Conservation (phyloP, 2,797 vertebrate species). For the Hypotaenidia philippensis region DNA sequence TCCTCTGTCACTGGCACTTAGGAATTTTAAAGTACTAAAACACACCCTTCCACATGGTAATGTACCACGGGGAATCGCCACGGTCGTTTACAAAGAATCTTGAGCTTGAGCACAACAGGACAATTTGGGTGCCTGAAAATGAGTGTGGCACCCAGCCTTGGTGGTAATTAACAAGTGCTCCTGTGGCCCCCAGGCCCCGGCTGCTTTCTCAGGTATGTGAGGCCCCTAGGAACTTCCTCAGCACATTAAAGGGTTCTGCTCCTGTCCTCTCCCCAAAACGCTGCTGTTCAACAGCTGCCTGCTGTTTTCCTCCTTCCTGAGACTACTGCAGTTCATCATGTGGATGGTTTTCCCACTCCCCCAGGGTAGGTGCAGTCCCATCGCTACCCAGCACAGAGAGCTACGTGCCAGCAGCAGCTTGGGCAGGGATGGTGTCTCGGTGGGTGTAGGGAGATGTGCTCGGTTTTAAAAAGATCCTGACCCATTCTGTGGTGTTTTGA, state of each 20-base stretch:
- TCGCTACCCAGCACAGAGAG: not conserved
- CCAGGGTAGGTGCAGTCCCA: fast-evolving
- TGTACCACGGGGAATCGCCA: not conserved
- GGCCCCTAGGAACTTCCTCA: not conserved
- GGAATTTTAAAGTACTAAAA: not conserved
- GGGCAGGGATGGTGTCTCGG: not conserved
- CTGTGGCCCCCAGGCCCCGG: too few relatives aligned
- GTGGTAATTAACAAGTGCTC: not conserved
- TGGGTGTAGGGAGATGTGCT: not conserved
- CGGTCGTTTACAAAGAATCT: not conserved
- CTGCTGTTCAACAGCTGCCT: not conserved
- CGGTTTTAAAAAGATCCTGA: not conserved
- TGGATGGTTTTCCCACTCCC: not conserved
- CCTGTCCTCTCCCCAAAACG: not conserved
- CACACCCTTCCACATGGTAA: not conserved
- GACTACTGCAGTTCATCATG: not conserved
- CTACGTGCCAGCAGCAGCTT: not conserved
- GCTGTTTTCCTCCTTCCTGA: not conserved
- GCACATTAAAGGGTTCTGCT: not conserved
- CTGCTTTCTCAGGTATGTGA: not conserved
- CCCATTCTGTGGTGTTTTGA: not conserved
- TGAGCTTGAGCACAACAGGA: not conserved
- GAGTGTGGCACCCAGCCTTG: not conserved
- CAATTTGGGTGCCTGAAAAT: not conserved
- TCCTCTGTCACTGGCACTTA: not conserved